Base-by-base conservation (phyloP, 2,888 invertebrate genomes). In the Zhengitettix transpicula region DNA sequence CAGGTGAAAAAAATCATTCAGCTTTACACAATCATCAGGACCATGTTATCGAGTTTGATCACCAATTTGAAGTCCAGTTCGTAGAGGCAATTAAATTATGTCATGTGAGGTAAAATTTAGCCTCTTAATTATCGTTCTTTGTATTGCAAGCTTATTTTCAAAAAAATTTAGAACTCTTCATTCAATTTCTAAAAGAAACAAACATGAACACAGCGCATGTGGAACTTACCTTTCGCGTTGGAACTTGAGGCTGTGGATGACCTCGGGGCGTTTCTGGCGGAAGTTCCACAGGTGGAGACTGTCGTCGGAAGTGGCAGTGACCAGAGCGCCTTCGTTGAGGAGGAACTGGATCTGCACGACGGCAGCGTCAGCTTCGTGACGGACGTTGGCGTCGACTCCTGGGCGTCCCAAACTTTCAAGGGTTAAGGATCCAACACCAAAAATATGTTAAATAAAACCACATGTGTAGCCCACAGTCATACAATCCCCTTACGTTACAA, bases 271-370 rank as follows among this genome's bases (percentile, higher is more conserved):
- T 77, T 92, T 93, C 83, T 95, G 89, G 69, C 93, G 80, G 78
- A 95, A 91, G 78, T 90, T 96, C 99, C 99, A 99, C 68, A 98
- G 82, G 77, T 99, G 97, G 62, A 99, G 77, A 69, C 87, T 88
- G 77, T 98, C 96, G 77, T 99, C 98, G 12, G 93, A 88, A 65
- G 97, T 96, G 67, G 92, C 90, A 57, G 96, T 92, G 67, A 99
- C 86, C 66, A 99, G 80, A 61, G 92, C 92, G 60, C 98, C 99
- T 78, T 99, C 98, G 78, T 99, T 99, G 71, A 96, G 80, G 68
- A 98, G 81, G 78, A 99, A 99, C 73, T 89, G 84, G 68, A 94
- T 82, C 76, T 95, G 94, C 67, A 91, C 80, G 63, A 99, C 92
- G 57, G 91, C 87, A 66, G 82, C 81, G 64, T 81, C 78, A 58